These are phyloP conservation scores for Sakesphorus luctuosus DNA, from an alignment of 2,113 vertebrate species.

Conservation along the genomic window DNA sequence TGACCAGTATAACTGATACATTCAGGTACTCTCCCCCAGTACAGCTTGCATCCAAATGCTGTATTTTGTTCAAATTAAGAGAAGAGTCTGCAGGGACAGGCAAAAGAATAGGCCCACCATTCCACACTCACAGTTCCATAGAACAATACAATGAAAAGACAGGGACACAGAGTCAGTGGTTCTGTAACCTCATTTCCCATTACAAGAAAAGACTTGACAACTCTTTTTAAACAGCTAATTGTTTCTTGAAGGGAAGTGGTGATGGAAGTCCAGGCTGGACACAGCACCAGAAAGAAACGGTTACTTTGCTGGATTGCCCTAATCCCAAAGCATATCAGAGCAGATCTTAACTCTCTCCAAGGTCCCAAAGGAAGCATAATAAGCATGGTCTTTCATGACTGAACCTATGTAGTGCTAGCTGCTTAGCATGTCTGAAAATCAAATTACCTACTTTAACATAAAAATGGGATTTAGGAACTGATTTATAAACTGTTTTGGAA, in stretches of 20 bases:
- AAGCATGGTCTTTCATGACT: neutral
- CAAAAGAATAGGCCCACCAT: neutral
- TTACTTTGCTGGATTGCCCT: neutral
- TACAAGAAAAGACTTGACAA: neutral
- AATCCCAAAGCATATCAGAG: neutral
- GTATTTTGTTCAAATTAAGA: neutral
- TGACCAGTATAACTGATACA: neutral
- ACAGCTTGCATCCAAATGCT: rapidly evolving
- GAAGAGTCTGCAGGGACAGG: neutral
- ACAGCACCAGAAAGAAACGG: neutral
- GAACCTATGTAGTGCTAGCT: neutral
- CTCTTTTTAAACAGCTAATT: neutral
- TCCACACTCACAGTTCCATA: neutral
- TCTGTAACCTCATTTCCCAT: neutral
- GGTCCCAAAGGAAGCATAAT: neutral
- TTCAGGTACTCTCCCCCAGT: neutral
- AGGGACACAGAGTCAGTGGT: neutral
- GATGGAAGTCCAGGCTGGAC: neutral
- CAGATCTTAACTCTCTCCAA: neutral
- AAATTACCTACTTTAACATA: neutral
- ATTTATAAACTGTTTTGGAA: neutral
- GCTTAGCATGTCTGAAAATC: neutral
- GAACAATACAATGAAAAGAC: neutral
- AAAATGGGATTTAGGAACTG: neutral
- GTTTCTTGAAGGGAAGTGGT: neutral